Conservation (phyloP, 2,797 vertebrate species). For the Phyllotis vaccarum region DNA sequence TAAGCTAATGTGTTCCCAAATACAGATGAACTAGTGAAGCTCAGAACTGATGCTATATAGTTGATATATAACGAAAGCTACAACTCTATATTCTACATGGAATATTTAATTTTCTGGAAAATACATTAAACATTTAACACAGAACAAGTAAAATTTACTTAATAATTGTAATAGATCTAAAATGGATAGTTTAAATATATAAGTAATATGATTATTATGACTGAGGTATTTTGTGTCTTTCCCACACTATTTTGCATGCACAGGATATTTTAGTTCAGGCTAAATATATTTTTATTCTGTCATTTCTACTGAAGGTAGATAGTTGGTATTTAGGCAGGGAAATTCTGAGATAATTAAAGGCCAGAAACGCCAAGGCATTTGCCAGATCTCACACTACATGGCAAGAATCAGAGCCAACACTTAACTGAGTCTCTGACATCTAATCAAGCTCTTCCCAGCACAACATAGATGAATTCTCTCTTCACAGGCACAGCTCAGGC, state of each 20-base stretch:
- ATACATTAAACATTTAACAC: neutral
- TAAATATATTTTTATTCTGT: neutral
- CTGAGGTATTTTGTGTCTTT: neutral
- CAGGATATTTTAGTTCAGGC: neutral
- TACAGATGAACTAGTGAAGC: neutral
- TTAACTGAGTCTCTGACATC: neutral
- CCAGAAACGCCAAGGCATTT: conserved; percentile 38
- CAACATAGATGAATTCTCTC: neutral
- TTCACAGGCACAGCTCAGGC: neutral
- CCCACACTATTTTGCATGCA: neutral
- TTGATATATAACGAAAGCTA: neutral
- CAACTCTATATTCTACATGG: neutral
- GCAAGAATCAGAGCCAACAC: neutral
- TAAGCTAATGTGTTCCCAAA: neutral
- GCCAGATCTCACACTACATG: conserved; percentile 12
- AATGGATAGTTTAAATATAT: neutral
- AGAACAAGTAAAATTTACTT: neutral
- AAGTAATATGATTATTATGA: neutral
- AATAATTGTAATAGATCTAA: neutral
- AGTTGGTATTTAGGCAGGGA: neutral
- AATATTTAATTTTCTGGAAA: neutral
- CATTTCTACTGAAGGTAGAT: neutral
- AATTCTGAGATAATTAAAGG: neutral
- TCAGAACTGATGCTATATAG: neutral
- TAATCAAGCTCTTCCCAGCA: neutral